These are phyloP conservation scores for Spongilla lacustris DNA, from an alignment of 37 sponge, comb jelly and placozoan genomes.

Conservation along the genomic window DNA sequence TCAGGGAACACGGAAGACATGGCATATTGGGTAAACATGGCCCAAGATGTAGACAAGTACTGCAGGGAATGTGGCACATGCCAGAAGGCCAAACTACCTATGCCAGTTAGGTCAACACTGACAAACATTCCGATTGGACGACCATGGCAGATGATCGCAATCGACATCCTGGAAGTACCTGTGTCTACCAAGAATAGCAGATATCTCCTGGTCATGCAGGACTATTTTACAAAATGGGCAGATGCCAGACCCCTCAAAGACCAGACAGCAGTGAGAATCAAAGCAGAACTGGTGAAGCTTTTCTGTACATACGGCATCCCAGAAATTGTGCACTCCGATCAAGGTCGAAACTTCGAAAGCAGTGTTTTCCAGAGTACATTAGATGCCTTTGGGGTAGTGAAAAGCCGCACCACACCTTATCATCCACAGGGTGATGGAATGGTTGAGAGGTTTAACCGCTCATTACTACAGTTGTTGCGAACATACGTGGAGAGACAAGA, in stretches of 20 bases:
- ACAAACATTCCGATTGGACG: slow-evolving; percentile 25
- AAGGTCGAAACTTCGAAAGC: slow-evolving; percentile 69
- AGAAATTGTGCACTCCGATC: slow-evolving; percentile 56
- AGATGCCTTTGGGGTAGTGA: slow-evolving; percentile 48
- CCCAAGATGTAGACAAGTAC: slow-evolving; percentile 29
- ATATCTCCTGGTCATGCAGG: slow-evolving; percentile 56
- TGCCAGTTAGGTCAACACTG: slow-evolving; percentile 15
- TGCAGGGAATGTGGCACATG: slow-evolving; percentile 51
- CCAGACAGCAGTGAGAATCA: slow-evolving; percentile 41
- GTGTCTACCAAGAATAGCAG: slow-evolving; percentile 39
- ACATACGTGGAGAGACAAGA: slow-evolving; percentile 36
- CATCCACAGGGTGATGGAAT: slow-evolving; percentile 74
- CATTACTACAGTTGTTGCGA: slow-evolving; percentile 50
- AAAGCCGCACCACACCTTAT: slow-evolving; percentile 43
- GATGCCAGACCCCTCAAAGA: slow-evolving; percentile 58
- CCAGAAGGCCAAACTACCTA: slow-evolving; percentile 27
- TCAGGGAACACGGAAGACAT: slow-evolving; percentile 55
- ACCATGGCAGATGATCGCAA: slow-evolving; percentile 49
- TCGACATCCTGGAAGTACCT: slow-evolving; percentile 63
- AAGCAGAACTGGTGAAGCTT: slow-evolving; percentile 15
- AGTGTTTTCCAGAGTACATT: slow-evolving; percentile 15
- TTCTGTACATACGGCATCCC: slow-evolving; percentile 29
- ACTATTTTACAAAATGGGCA: slow-evolving; percentile 71
- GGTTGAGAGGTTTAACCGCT: slow-evolving; percentile 69
- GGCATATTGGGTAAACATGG: slow-evolving; percentile 70